Percentiles rank a stretch among this genome's conserved stretches.
phyloP scores from a whole-genome alignment of 2,888 invertebrate genomes.

The Apoderus coryli region DNA sequence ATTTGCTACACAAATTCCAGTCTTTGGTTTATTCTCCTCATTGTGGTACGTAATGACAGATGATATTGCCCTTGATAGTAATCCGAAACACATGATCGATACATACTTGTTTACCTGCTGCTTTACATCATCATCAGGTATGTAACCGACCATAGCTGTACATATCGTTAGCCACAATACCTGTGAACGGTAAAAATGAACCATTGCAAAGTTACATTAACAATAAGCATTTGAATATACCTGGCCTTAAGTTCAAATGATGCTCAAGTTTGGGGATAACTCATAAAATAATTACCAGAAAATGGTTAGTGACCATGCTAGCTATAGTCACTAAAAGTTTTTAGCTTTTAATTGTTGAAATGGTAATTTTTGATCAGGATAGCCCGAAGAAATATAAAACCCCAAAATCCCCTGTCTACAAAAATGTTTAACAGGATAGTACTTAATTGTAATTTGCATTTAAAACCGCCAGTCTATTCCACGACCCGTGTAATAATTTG shows the following conservation, averaged over 20 bases:
- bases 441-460: too few species aligned
- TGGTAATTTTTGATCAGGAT: too few species aligned
- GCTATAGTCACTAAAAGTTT: too few species aligned
- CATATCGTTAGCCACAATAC: slow-evolving; percentile 76
- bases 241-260: too few species aligned
- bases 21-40: slow-evolving; percentile 68
- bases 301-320: neutral
- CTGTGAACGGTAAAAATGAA: slow-evolving; percentile 35
- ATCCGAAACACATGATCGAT: slow-evolving; percentile 81
- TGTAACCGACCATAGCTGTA: slow-evolving; percentile 74
- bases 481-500: too few species aligned
- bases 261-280: too few species aligned
- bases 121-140: slow-evolving; percentile 66
- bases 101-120: slow-evolving; percentile 65
- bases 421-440: too few species aligned
- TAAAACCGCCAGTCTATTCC: too few species aligned
- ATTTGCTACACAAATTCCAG: slow-evolving; percentile 93
- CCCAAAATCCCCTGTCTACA: too few species aligned
- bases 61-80: slow-evolving; percentile 84
- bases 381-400: too few species aligned
- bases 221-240: slow-evolving; percentile 3
- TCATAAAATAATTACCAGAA: slow-evolving; percentile 1
- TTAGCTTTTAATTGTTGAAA: too few species aligned
- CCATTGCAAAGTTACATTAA: too few species aligned
- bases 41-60: slow-evolving; percentile 77